Evolutionary conservation across 92 coral and sea anemone genomes (phyloP), one percentile per base, ranked within the genome.

Genomic region (Phymanthus crucifer): DNA sequence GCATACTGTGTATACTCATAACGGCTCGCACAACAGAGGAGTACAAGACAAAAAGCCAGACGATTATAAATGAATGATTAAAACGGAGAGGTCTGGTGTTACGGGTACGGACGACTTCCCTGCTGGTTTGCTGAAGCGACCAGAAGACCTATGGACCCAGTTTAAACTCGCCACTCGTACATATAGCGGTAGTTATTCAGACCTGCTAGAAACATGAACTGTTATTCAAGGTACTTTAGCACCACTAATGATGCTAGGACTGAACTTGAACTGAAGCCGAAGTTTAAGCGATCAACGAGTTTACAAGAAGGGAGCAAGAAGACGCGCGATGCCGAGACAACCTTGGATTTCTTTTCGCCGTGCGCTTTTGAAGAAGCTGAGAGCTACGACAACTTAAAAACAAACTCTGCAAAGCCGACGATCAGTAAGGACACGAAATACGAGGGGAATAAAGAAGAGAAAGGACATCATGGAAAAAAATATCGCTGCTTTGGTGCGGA

Each of bases 151-250:
- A 38, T 2, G 48, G 48, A 10, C 2, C 48, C 48, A 43, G 13
- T 43, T 43, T 43, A 9, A 43, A 43, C 16, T 43, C 48, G 13
- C 10, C 48, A 1, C 14, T 9, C 16, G n/a, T n/a, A n/a, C n/a
- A n/a, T n/a, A 43, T 43, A 43, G 14, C 48, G 48, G 48, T 17
- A 0, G 48, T 43, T 6, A 10, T 17, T 43, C 48, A 43, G 48
- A 43, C 48, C 31, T 54, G 27, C 64, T 0, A 4, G 6, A 5
- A 54, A 54, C 0, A 21, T 54, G 64, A 54, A 54, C 64, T 54
- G 64, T 11, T 54, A 54, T 54, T 54, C 64, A 21, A 54, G 64
- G 64, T 54, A 54, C 64, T 54, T 54, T 21, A 54, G 64, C n/a
- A 21, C 27, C 27, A 54, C 64, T 54, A 29, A 43, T 17, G 48